Conservation (phyloP, 2,888 invertebrate genomes). For the Trachelus tabidus region DNA sequence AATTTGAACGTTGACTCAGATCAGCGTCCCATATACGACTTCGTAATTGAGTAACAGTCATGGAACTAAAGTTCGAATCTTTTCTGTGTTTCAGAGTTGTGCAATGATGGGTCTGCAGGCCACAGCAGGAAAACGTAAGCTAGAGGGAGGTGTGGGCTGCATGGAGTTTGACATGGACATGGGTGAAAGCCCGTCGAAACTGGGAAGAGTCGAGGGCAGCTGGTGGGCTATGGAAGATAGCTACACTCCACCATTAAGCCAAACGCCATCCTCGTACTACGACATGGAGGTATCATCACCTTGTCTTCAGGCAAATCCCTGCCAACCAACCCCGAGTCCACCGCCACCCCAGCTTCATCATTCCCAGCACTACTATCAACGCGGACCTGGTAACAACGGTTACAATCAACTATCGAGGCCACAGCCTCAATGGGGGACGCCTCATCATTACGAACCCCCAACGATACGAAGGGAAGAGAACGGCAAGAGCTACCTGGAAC, state of each 20-base stretch:
- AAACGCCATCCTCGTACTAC: conserved; percentile 53
- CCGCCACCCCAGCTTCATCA: conserved; percentile 34
- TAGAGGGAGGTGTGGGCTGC: conserved; percentile 68
- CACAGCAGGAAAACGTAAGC: conserved; percentile 77
- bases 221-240: conserved; percentile 65
- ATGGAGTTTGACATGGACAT: conserved; percentile 68
- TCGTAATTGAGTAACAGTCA: background rate
- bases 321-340: conserved; percentile 45
- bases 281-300: conserved; percentile 58
- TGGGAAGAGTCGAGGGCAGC: conserved; percentile 64
- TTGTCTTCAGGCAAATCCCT: conserved; percentile 56
- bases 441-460: conserved; percentile 69
- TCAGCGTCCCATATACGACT: background rate
- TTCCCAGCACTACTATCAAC: conserved; percentile 21
- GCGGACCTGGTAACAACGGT: conserved; percentile 43
- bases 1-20: background rate
- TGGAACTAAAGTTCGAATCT: background rate
- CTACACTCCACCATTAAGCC: conserved; percentile 51
- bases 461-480: conserved; percentile 90
- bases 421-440: conserved; percentile 59
- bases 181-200: conserved; percentile 72
- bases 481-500: conserved; percentile 89
- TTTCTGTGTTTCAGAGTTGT: conserved; percentile 67
- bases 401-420: conserved; percentile 61
- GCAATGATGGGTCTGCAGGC: conserved; percentile 83